Conservation (phyloP, 1,140 invertebrate genomes). For the Thrips palmi region DNA sequence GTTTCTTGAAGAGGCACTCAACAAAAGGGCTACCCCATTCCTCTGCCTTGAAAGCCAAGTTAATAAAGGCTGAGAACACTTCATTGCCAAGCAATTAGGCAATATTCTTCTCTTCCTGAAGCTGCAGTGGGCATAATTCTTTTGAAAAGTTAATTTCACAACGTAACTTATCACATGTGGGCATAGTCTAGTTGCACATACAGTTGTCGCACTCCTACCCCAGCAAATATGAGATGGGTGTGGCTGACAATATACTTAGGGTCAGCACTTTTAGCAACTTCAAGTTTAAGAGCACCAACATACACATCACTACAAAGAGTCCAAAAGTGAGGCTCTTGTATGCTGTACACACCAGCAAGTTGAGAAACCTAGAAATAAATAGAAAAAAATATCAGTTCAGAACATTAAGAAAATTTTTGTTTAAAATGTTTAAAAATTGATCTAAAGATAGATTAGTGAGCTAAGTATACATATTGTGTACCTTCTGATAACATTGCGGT, state of each 20-base stretch:
- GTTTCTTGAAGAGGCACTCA: no score
- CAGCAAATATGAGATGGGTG: slow-evolving; percentile 84
- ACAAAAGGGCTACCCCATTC: no score
- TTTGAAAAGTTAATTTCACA: no score
- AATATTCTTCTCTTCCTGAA: no score
- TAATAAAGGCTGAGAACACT: no score
- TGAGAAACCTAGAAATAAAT: slow-evolving; percentile 31
- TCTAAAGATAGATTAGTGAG: no score
- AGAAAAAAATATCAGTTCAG: background rate
- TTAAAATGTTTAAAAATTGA: background rate
- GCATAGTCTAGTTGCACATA: slow-evolving; percentile 86
- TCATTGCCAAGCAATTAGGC: no score
- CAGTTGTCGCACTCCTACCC: slow-evolving; percentile 71
- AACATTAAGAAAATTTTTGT: background rate
- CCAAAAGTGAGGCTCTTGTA: slow-evolving; percentile 95
- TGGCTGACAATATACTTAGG: slow-evolving; percentile 78
- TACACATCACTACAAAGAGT: slow-evolving; percentile 85
- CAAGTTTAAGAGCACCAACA: slow-evolving; percentile 81
- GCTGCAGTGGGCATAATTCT: no score
- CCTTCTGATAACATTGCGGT: slow-evolving; percentile 78
- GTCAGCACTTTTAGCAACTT: slow-evolving; percentile 80
- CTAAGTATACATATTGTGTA: slow-evolving; percentile 24
- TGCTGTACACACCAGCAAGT: slow-evolving; percentile 73
- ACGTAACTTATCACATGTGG: slow-evolving; percentile 49
- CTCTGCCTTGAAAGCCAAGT: no score